phyloP scores from a whole-genome alignment of 2,888 invertebrate species.

The Acronicta psi region DNA sequence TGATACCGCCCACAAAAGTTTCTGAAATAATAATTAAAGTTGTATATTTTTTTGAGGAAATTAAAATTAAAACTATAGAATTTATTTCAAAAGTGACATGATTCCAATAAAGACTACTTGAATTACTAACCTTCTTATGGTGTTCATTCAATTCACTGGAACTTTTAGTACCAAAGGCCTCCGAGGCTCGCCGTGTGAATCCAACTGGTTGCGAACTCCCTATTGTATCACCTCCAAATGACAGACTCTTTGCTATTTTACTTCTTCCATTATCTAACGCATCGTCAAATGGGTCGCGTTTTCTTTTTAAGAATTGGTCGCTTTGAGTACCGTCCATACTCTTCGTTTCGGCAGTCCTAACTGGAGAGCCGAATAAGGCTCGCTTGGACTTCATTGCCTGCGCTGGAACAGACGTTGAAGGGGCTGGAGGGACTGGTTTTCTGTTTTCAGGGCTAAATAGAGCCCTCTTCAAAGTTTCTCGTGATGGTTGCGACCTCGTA shows the following conservation, averaged over 20 bases:
- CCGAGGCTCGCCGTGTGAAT: conserved; percentile 78
- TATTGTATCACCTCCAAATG: conserved; percentile 86
- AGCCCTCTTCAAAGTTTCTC: conserved; percentile 91
- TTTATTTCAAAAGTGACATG: no score
- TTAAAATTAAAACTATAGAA: no score
- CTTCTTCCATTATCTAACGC: conserved; percentile 71
- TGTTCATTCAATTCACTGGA: conserved; percentile 88
- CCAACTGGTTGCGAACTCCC: conserved; percentile 62
- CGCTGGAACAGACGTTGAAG: conserved; percentile 81
- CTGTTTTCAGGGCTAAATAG: conserved; percentile 92
- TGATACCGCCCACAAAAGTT: conserved; percentile 94
- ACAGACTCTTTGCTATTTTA: conserved; percentile 89
- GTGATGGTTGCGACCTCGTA: conserved; percentile 77
- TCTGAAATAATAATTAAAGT: conserved; percentile 79
- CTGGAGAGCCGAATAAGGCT: conserved; percentile 91
- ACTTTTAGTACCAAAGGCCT: conserved; percentile 71
- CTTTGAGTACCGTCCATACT: conserved; percentile 76
- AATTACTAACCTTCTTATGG: conserved; percentile 89
- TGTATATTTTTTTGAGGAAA: no score
- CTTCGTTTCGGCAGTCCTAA: conserved; percentile 74
- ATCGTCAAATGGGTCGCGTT: conserved; percentile 83
- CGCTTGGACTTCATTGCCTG: conserved; percentile 90
- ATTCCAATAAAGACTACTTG: neutral
- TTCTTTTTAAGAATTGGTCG: conserved; percentile 81
- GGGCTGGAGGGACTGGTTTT: conserved; percentile 64